Evolutionary conservation across 1,140 invertebrate species (phyloP), one percentile per base, ranked within the genome.

Genomic region (Callitettix versicolor): DNA sequence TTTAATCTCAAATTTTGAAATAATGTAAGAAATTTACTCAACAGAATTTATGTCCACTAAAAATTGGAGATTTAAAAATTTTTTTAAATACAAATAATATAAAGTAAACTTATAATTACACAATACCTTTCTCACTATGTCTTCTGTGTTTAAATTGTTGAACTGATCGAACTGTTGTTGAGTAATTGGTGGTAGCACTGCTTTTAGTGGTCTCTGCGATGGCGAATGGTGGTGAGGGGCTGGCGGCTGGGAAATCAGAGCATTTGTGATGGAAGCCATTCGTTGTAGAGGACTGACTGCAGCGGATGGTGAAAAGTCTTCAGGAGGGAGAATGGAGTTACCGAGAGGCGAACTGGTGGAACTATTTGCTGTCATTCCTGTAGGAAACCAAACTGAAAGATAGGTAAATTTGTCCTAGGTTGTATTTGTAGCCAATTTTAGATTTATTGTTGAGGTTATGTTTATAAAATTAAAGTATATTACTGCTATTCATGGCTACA

Each of bases 151-250:
- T 42, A 99, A 79, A 69, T 95, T 95, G 67, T 95, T 92, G 75
- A 96, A 99, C 69, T 93, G 84, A 71, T 99, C 95, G 71, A 99
- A 98, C 68, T 99, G 94, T 66, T 98, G 95, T 67, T 98, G 95
- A 0, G 95, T 98, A 56, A 99, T 98, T 0, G 95, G 95, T 18
- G 94, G 93, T 62, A 98, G 78, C 14, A 98, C 93, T 9, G 94
- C 92, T 73, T 95, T 95, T 55, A 95, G 79, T 12, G 94, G 93
- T 57, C 93, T 76, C 63, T 91, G 88, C 38, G 82, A 81, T 6
- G 83, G 78, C 48, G 84, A 77, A 63, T 89, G 86, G 63, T 89
- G 86, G 62, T 88, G 85, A 12, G 86, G 83, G 47, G 85, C 81
- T 34, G 90, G 81, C 48, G 88, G 87, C 73, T 95, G 92, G 49